These are phyloP conservation scores for Epicauta chinensis DNA, from an alignment of 1,140 invertebrate genomes.

Conservation along the genomic window DNA sequence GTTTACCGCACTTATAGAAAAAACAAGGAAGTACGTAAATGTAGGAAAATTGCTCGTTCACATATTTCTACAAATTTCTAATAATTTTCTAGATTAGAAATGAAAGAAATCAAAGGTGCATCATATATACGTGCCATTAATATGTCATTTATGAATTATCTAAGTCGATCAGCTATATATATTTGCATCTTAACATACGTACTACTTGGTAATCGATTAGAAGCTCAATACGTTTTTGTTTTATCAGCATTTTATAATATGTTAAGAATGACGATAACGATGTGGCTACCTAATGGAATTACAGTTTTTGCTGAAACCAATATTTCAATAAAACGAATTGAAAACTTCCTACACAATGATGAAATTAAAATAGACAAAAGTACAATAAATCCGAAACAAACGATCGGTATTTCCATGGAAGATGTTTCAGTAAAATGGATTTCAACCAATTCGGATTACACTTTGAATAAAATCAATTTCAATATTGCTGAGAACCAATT, in stretches of 20 bases:
- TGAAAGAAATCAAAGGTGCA: slow-evolving; percentile 56
- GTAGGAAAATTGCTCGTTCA: slow-evolving; percentile 4
- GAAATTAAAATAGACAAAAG: slow-evolving; percentile 54
- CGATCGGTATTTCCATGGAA: slow-evolving; percentile 1
- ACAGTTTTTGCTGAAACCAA: slow-evolving; percentile 4
- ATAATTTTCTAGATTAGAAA: slow-evolving; percentile 43
- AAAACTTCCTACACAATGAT: slow-evolving; percentile 5
- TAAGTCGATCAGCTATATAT: slow-evolving; percentile 66
- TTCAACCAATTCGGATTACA: slow-evolving; percentile 43
- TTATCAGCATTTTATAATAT: slow-evolving; percentile 64
- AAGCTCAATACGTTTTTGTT: slow-evolving; percentile 66
- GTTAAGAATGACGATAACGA: slow-evolving; percentile 59
- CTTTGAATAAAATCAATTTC: background rate
- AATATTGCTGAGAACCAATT: background rate
- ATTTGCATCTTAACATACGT: slow-evolving; percentile 68
- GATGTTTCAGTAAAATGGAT: slow-evolving; percentile 14
- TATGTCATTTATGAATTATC: slow-evolving; percentile 61
- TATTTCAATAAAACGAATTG: slow-evolving; percentile 2
- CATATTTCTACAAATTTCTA: slow-evolving; percentile 1
- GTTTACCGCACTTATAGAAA: slow-evolving; percentile 24
- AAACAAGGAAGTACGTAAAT: slow-evolving; percentile 36
- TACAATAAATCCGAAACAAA: slow-evolving; percentile 52
- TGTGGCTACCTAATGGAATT: background rate
- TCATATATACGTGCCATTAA: slow-evolving; percentile 64
- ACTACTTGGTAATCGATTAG: slow-evolving; percentile 55